Evolutionary conservation across 2,113 vertebrate genomes (phyloP), one percentile per base, ranked within the genome.

Genomic region (Amphilophus citrinellus): DNA sequence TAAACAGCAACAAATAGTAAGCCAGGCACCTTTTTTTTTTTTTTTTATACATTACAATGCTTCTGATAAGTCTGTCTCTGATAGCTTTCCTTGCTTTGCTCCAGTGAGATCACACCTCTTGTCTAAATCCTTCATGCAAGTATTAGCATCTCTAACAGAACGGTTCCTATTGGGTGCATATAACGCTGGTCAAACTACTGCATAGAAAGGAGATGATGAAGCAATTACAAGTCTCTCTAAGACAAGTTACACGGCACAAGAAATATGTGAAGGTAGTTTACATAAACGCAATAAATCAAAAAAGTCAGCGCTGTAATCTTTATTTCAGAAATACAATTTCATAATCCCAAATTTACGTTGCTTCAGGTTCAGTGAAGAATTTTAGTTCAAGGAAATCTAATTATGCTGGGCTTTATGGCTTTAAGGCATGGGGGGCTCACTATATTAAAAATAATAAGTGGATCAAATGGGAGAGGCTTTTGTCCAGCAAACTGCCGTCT

Each of bases 381-480:
- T 17, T 30, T 13, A 83, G 87, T 66, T 84, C 24, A 50, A 58
- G 59, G 68, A 87, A 79, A 27, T 20, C 35, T 83, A 57, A 81
- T 79, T 76, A 63, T 77, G 61, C 10, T 32, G 17, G 37, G 4
- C 20, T 80, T 85, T 62, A 86, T 75, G 24, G 15, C 24, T 79
- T 76, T 44, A 84, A 62, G 47, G 53, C 56, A 44, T 3, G 15
- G 14, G 65, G 71, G 84, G 71, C 60, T 76, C 60, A 58, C 61
- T 82, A 10, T 65, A 75, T 79, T 39, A 35, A 84, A 39, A 86
- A 88, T 89, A 71, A 79, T 82, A 7, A 77, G 76, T 80, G 30
- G 6, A 3, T 79, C 30, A 82, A n/a, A 73, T 3, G 24, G 15
- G 24, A 73, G 24, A 76, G n/a, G 22, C 30, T 71, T 83, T 81